Evolutionary conservation across 2,888 invertebrate species (phyloP), one percentile per base, ranked within the genome.

Genomic region (Camponotus fellah): DNA sequence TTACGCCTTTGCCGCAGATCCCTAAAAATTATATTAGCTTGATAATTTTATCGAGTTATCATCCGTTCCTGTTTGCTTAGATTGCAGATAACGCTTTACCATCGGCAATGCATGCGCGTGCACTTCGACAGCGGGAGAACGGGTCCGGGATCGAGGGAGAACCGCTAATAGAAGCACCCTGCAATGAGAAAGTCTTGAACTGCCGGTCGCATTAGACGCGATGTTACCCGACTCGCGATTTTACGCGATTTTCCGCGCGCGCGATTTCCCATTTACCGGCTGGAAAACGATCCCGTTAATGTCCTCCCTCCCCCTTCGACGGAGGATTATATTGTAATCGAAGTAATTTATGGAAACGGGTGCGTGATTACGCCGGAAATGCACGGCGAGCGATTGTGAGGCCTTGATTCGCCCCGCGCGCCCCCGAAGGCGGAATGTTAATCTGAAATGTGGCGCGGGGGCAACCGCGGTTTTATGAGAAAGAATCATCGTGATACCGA

Each of bases 111-210:
- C n/a, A 66, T 66, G 65, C 53, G 43, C 72, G 8, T 74, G 46
- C 60, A 60, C 58, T 79, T 72, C 49, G 80, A n/a, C 66, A n/a
- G n/a, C 58, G 21, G 10, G 68, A 76, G 32, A 68, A 46, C 76
- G 69, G 12, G 26, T 12, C 40, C 34, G 68, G 32, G 60, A 66
- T 46, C 46, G 26, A 77, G 71, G 83, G 85, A 82, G 79, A 65
- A 40, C 62, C 58, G 87, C 83, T 88, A 89, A 88, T 88, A 87
- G 88, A 89, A 88, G 85, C 84, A 86, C 87, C 87, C 88, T 82
- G 85, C 87, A 91, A 90, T 89, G 89, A 89, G 89, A 91, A 91
- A 91, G 90, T 90, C 90, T 90, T 91, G 89, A 90, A 90, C 89
- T 85, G 82, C 14, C 75, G 68, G 83, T 74, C 80, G 49, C 65